Evolutionary conservation across 2,797 vertebrate genomes (phyloP), one percentile per base, ranked within the genome.

Genomic region (Microcaecilia unicolor): DNA sequence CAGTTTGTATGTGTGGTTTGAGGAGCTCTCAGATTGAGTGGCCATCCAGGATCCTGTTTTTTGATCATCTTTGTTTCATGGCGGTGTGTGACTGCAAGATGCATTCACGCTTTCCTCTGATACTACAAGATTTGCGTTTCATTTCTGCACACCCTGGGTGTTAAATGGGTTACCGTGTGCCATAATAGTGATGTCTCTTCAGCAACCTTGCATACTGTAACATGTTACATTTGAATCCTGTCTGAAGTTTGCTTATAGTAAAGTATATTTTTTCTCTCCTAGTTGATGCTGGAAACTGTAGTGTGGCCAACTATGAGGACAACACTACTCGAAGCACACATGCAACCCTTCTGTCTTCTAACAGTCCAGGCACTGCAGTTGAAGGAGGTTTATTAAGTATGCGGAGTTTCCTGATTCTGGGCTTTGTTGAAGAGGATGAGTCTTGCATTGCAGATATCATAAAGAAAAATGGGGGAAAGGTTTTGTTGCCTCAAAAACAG

Each of bases 341-440:
- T 43, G 70, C 52, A 34, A 61, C 64, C 34, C 43, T 71, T 43
- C 53, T 10, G 0, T 49, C 72, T 35, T 74, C 70, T 2, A 3
- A 39, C 29, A 61, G 25, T 43, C 59, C 44, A 9, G 48, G 37
- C 7, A 67, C 70, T 2, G 2, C 74, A 31, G 58, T 64, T 34
- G 77, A 84, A 48, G 84, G 61, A 13, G 82, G 84, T 25, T 68
- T 99, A 40, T 97, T 99, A 61, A 62, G 33, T 1, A 69, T 68
- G 33, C 94, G 85, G 45, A 66, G 70, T 10, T 98, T 99, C 48
- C 74, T 93, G 5, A 48, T 99, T 8, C 37, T 89, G 31, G 95
- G 94, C 34, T 98, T 99, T 33, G 68, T 63, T 30, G 18, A 61
- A 8, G 92, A 97, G 31, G 83, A 87, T 0, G 87, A 93, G 55